A percentile compares a stretch with the other conserved stretches of the same genome.
phyloP scores from a whole-genome alignment of 2,888 invertebrate genomes.

The Dolichomitus sp. region DNA sequence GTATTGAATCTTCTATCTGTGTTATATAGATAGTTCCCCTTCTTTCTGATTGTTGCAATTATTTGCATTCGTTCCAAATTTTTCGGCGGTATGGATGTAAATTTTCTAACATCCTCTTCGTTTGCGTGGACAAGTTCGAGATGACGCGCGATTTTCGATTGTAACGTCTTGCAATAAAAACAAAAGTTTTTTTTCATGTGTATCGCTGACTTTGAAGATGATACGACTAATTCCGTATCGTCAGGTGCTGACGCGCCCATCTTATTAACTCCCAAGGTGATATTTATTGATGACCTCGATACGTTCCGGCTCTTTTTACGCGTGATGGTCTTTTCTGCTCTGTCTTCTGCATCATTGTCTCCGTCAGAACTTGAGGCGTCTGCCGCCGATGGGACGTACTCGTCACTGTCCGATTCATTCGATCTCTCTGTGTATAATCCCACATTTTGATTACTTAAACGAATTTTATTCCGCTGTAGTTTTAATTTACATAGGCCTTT shows the following conservation, averaged over 20 bases:
- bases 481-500: too few species aligned
- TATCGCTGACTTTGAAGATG: conserved; percentile 8
- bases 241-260: conserved; percentile 42
- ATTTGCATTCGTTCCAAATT: too few species aligned
- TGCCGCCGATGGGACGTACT: conserved; percentile 20
- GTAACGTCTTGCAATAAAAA: conserved; percentile 53
- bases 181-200: conserved; percentile 60
- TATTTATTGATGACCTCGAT: conserved; percentile 17
- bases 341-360: background rate
- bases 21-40: too few species aligned
- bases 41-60: too few species aligned
- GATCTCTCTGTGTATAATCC: conserved; percentile 3
- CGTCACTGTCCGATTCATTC: background rate
- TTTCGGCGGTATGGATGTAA: conserved; percentile 15
- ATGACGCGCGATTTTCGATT: conserved; percentile 51
- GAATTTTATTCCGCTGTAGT: background rate
- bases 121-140: background rate
- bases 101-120: conserved; percentile 60
- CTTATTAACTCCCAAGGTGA: conserved; percentile 28
- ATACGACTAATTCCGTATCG: conserved; percentile 28
- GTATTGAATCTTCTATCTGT: too few species aligned
- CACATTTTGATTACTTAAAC: background rate
- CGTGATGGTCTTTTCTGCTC: background rate
- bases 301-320: background rate
- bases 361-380: conserved; percentile 3